Percentiles rank a stretch among this genome's conserved stretches.
These are phyloP conservation scores for Balanococcus diminutus DNA, from an alignment of 2,888 invertebrate species.

Conservation along the genomic window DNA sequence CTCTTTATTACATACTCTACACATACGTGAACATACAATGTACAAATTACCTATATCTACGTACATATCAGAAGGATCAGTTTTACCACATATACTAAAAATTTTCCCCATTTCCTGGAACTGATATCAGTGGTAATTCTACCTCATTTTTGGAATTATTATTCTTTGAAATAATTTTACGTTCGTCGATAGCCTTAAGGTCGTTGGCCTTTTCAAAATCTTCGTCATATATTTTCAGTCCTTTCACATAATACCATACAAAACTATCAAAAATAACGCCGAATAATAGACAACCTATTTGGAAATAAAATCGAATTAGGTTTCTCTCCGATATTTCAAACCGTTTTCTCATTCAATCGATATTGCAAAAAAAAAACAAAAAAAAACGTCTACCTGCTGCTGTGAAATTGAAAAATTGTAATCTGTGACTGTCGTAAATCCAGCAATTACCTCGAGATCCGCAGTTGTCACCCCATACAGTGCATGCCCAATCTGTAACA, in stretches of 20 bases:
- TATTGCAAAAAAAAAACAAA: background rate
- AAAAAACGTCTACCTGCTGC: slow-evolving; percentile 59
- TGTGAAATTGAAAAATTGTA: slow-evolving; percentile 61
- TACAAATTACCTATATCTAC: too few species aligned
- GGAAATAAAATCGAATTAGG: background rate
- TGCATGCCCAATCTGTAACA: slow-evolving; percentile 61
- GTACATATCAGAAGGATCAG: too few species aligned
- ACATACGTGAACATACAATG: too few species aligned
- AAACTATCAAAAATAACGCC: slow-evolving; percentile 60
- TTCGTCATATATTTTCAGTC: slow-evolving; percentile 60
- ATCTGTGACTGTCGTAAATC: slow-evolving; percentile 61
- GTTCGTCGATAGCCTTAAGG: slow-evolving; percentile 18
- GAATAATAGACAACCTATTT: slow-evolving; percentile 59
- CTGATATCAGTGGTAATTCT: background rate
- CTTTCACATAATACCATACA: slow-evolving; percentile 60
- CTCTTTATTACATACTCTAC: too few species aligned
- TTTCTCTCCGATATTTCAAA: background rate
- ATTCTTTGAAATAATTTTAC: background rate
- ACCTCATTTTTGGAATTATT: background rate
- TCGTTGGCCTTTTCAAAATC: slow-evolving; percentile 56
- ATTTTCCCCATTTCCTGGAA: background rate
- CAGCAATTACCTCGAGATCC: slow-evolving; percentile 62
- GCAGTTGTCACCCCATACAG: slow-evolving; percentile 63
- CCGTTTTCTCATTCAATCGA: too few species aligned
- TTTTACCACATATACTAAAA: background rate